Conservation (phyloP, 2,888 invertebrate species). For the Morpho achilles region DNA sequence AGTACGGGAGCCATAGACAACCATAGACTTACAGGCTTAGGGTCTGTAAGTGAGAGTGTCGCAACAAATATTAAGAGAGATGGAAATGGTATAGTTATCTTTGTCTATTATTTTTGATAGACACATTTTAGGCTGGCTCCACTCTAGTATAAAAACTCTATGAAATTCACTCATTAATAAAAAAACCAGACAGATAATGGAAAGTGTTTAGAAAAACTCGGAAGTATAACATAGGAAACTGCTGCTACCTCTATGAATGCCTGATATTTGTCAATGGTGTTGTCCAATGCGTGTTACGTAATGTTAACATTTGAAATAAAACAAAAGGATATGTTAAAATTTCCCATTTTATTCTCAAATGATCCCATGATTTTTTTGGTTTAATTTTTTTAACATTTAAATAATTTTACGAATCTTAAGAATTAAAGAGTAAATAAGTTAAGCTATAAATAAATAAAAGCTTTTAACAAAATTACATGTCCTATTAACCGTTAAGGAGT, state of each 20-base stretch:
- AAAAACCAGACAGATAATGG: constrained; percentile 17
- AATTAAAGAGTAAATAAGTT: no score
- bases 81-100: no score
- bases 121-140: background rate
- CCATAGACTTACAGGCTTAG: no score
- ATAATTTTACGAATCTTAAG: background rate
- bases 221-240: constrained; percentile 51
- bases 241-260: constrained; percentile 73
- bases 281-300: constrained; percentile 32
- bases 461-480: no score
- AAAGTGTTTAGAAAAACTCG: constrained; percentile 1
- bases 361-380: constrained; percentile 2
- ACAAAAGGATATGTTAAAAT: constrained; percentile 21
- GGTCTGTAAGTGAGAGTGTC: background rate
- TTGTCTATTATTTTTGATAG: no score
- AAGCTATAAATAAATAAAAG: no score
- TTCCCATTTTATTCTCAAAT: constrained; percentile 15
- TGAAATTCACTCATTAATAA: background rate
- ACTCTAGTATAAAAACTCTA: no score
- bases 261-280: constrained; percentile 63
- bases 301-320: constrained; percentile 33
- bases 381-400: background rate
- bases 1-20: no score
- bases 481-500: no score
- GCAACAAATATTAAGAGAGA: background rate